phyloP scores from a whole-genome alignment of 2,797 vertebrate species.

The Mormyrops boulengeri region DNA sequence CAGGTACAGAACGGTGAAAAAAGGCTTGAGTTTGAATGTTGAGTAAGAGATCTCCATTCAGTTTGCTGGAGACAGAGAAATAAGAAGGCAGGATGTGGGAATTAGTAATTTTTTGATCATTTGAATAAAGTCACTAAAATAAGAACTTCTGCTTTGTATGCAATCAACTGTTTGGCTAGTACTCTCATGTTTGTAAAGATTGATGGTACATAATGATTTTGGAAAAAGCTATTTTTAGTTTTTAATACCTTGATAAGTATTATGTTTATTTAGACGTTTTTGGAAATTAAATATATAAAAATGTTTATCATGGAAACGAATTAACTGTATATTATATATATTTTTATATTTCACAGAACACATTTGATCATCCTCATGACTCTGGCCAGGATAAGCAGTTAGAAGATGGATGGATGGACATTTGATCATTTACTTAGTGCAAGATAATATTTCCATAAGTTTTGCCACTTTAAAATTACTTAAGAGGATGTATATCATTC shows the following conservation, averaged over 20 bases:
- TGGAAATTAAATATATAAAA: not conserved
- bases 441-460: not conserved
- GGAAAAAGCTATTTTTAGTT: not conserved
- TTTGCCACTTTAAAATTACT: not conserved
- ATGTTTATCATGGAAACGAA: not conserved
- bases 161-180: not conserved
- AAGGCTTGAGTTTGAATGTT: not conserved
- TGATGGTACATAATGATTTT: not conserved
- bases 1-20: not conserved
- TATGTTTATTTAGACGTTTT: not conserved
- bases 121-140: not conserved
- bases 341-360: not conserved
- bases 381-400: not conserved
- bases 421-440: not conserved
- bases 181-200: not conserved
- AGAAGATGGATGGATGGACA: not conserved
- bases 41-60: constrained; percentile 31
- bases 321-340: not conserved
- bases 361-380: not conserved
- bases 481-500: not conserved
- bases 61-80: constrained; percentile 24
- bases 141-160: not conserved
- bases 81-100: not conserved
- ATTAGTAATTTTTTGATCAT: not conserved
- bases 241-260: not conserved